phyloP scores from a whole-genome alignment of 2,113 vertebrate species.

The Gulo gulo region DNA sequence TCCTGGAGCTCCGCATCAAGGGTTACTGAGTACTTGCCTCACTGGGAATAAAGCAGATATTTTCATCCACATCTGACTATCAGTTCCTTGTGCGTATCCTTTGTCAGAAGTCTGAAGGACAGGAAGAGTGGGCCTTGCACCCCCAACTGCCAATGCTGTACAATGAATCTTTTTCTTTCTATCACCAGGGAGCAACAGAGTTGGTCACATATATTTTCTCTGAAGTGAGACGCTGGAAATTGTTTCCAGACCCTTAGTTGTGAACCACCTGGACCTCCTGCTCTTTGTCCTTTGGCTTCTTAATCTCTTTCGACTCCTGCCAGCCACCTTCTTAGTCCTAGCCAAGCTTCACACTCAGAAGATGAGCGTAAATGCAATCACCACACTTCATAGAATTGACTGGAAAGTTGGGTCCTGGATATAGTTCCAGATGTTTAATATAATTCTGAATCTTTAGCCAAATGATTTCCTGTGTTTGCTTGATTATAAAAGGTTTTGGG shows the following conservation, averaged over 20 bases:
- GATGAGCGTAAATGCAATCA: slow-evolving; percentile 50
- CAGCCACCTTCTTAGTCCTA: neutral
- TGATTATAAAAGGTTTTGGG: slow-evolving; percentile 1
- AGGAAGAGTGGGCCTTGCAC: neutral
- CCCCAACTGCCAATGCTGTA: neutral
- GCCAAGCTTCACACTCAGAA: slow-evolving; percentile 28
- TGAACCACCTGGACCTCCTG: slow-evolving; percentile 13
- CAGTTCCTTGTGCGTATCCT: neutral
- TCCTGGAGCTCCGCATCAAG: neutral
- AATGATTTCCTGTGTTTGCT: slow-evolving; percentile 53
- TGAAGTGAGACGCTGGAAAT: neutral
- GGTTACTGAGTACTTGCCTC: neutral
- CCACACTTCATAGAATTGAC: slow-evolving; percentile 37
- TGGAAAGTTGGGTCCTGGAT: slow-evolving; percentile 47
- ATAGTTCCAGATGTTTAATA: slow-evolving; percentile 69
- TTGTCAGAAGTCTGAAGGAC: neutral
- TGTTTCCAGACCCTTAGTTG: neutral
- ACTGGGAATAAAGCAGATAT: neutral
- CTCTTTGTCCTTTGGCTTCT: slow-evolving; percentile 12
- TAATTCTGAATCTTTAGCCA: slow-evolving; percentile 54
- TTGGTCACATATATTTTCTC: neutral
- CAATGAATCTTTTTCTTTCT: neutral
- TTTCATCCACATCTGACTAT: neutral
- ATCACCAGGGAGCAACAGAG: neutral
- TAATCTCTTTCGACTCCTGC: slow-evolving; percentile 9